phyloP scores from a whole-genome alignment of 2,113 vertebrate genomes.

The Platysteira castanea region DNA sequence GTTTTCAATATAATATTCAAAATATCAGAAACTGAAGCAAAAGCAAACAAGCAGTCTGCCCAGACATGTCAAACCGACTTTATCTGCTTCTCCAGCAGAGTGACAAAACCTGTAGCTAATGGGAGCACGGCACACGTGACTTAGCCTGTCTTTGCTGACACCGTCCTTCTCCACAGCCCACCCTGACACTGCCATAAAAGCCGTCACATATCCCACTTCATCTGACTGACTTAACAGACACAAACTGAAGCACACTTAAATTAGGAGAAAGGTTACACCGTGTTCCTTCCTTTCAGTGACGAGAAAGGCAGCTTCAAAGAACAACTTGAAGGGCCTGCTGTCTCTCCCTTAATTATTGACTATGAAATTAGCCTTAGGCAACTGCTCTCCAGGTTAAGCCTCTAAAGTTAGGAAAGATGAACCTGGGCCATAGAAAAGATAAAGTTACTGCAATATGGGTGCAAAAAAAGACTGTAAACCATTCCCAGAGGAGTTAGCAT shows the following conservation, averaged over 20 bases:
- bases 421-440: neutral
- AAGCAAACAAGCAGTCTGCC: neutral
- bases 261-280: neutral
- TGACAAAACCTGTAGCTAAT: neutral
- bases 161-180: neutral
- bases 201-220: neutral
- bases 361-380: neutral
- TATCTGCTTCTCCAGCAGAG: neutral
- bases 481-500: neutral
- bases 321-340: neutral
- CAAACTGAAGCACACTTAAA: neutral
- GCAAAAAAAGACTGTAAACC: neutral
- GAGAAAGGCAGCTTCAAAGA: neutral
- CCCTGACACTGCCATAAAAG: neutral
- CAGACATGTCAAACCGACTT: neutral
- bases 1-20: neutral
- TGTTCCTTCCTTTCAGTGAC: neutral
- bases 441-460: neutral
- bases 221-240: neutral
- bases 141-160: accelerated
- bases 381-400: neutral
- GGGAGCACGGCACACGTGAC: accelerated
- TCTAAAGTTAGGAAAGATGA: neutral
- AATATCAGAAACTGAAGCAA: neutral
- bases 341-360: neutral